Evolutionary conservation across 1,140 invertebrate genomes (phyloP).

Genomic region (Drosophila arawakana): DNA sequence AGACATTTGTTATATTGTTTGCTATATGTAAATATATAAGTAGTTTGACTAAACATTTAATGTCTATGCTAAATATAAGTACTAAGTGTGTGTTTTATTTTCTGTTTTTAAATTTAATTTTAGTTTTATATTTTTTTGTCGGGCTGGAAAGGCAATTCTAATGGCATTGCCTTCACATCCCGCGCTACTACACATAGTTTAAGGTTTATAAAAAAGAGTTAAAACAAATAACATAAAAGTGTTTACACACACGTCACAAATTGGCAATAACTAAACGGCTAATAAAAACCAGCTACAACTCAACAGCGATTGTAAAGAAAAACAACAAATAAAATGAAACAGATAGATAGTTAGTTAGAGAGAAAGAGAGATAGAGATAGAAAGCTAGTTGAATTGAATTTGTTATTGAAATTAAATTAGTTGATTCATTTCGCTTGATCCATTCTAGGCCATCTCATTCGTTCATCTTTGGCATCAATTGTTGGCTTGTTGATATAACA

Average conservation of each 20-base stretch:
- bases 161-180: constrained; percentile 25
- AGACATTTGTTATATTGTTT: constrained; percentile 36
- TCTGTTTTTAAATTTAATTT: constrained; percentile 15
- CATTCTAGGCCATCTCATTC: constrained; percentile 34
- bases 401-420: constrained; percentile 10
- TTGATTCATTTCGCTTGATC: constrained; percentile 21
- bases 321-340: constrained; percentile 10
- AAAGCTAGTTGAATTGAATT: constrained; percentile 54
- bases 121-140: not conserved
- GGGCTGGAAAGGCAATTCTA: constrained; percentile 36
- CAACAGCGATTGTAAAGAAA: constrained; percentile 23
- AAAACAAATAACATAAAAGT: constrained; percentile 39
- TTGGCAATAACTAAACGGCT: constrained; percentile 46
- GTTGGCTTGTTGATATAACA: constrained; percentile 34
- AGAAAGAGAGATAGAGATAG: constrained; percentile 18
- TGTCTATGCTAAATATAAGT: constrained; percentile 53
- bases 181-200: constrained; percentile 31
- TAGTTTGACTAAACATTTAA: constrained; percentile 68
- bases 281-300: constrained; percentile 62
- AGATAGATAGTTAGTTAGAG: constrained; percentile 9
- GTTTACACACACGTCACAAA: constrained; percentile 56
- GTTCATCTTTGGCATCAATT: constrained; percentile 72
- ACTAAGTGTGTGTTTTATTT: constrained; percentile 25
- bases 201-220: constrained; percentile 13
- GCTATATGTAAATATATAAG: constrained; percentile 14